Base-by-base conservation (phyloP, 2,888 invertebrate species). In the Nineta flava region DNA sequence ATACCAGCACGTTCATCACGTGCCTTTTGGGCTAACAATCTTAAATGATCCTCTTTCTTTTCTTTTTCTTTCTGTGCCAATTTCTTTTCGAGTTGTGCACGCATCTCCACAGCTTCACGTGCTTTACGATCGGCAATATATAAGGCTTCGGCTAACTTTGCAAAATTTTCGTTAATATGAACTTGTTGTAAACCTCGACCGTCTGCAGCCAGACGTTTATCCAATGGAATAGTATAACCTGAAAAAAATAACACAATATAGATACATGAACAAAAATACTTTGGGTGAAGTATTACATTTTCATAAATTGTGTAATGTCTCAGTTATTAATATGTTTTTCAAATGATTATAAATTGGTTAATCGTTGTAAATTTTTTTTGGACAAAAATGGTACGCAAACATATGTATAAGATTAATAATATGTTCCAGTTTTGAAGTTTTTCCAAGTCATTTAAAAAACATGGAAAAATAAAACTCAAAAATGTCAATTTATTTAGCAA, bases 121-220 rank as follows among this genome's bases (percentile, higher is more conserved):
- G 97, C 96, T 68, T 97, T 97, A 60, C 70, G 69, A 64, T 99
- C 99, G 1, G 99, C 97, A 58, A 99, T 96, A 64, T 96, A 97
- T 47, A 99, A 69, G 1, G 99, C 92, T 65, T 99, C 97, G 0
- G 99, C 92, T 50, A 99, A 73, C 64, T 97, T 99, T 0, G 97
- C 94, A 69, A 99, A 99, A 67, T 99, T 99, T 65, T 99, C 99
- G 65, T 97, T 99, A 51, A 99, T 94, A 65, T 99, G 97, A 2
- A 92, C 86, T 62, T 92, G 91, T 61, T 99, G 99, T 2, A 99
- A 71, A 0, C 99, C 99, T 46, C 99, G 75, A 0, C 99, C 99
- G 69, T 99, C 99, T 0, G 99, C 97, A 0, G 99, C 99, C 53
- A 99, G 71, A 53, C 99, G 81, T 69, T 99, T 99, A 69, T 99